Conservation (phyloP, 1,140 invertebrate genomes). For the Planococcus citri region DNA sequence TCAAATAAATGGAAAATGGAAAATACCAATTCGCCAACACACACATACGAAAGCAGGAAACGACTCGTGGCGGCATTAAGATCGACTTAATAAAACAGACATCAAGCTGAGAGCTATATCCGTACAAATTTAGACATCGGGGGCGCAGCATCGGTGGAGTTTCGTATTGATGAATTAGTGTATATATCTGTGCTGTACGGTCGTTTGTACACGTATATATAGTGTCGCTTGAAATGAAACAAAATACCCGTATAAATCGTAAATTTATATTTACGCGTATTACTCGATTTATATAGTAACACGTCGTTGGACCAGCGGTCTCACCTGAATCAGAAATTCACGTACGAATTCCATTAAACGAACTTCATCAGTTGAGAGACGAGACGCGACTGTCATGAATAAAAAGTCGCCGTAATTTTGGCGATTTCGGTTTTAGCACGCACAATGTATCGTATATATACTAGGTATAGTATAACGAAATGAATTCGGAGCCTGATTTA, state of each 20-base stretch:
- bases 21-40: not conserved
- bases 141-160: too few relatives aligned
- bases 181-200: not conserved
- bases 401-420: not conserved
- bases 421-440: constrained; percentile 4
- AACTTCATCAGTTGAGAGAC: not conserved
- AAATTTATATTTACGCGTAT: not conserved
- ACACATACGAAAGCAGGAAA: not conserved
- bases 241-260: not conserved
- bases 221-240: not conserved
- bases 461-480: too few relatives aligned
- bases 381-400: constrained; percentile 1
- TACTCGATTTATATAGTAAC: too few relatives aligned
- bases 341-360: not conserved
- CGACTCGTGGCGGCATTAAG: not conserved
- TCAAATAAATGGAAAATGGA: not conserved
- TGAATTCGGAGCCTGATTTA: too few relatives aligned
- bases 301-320: not conserved
- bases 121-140: too few relatives aligned
- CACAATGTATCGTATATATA: not conserved
- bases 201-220: too few relatives aligned
- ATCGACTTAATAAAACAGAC: constrained; percentile 5
- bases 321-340: not conserved
- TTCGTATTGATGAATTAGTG: not conserved
- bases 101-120: constrained; percentile 1